phyloP scores from a whole-genome alignment of 53 echinoderm and acorn worm species.

The Henricia sp. region DNA sequence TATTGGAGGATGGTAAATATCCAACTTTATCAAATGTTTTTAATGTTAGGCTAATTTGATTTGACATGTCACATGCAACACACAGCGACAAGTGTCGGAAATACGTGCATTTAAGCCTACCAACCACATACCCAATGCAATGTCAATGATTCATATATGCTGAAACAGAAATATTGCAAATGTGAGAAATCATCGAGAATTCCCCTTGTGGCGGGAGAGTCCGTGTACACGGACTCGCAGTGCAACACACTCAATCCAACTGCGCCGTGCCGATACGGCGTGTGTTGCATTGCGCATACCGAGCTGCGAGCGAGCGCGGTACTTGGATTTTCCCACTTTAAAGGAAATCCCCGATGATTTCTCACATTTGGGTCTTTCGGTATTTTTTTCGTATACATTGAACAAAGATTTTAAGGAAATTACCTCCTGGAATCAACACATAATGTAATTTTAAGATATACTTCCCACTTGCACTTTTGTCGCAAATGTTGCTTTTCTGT shows the following conservation, averaged over 20 bases:
- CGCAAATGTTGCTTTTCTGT: no score
- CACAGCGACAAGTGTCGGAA: constrained; percentile 11
- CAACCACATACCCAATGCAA: background rate
- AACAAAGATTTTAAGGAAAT: no score
- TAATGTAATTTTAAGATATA: no score
- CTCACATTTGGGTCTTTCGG: no score
- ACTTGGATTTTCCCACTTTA: background rate
- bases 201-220: background rate
- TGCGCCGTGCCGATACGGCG: no score
- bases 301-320: background rate
- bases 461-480: no score
- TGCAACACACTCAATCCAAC: background rate
- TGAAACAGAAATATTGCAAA: background rate
- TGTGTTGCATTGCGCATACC: no score
- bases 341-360: background rate
- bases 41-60: background rate
- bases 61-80: background rate
- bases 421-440: no score
- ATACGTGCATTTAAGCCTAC: background rate
- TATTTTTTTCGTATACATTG: no score
- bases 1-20: constrained; percentile 37
- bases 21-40: no score
- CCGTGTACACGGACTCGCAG: background rate
- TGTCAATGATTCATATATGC: background rate
- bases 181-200: background rate